phyloP scores from a whole-genome alignment of 2,113 vertebrate species.

The Corapipo altera region DNA sequence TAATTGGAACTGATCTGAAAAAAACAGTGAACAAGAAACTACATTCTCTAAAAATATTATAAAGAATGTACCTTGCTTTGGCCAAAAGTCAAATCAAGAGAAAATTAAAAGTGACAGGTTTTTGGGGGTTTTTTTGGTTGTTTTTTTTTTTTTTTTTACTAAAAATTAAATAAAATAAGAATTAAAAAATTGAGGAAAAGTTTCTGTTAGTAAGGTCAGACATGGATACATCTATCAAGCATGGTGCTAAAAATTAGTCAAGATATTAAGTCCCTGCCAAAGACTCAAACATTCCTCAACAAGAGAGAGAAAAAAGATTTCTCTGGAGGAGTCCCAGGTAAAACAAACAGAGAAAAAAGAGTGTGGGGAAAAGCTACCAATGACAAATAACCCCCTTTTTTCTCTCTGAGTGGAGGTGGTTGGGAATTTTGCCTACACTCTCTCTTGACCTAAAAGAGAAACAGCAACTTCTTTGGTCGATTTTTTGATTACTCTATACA shows the following conservation, averaged over 20 bases:
- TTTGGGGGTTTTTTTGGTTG: too few relatives aligned
- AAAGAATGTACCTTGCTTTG: background rate
- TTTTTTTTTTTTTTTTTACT: background rate
- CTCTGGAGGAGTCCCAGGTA: background rate
- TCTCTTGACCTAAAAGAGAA: background rate
- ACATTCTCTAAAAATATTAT: background rate
- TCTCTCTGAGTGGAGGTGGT: background rate
- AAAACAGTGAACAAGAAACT: background rate
- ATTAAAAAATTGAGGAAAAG: background rate
- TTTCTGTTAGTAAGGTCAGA: background rate
- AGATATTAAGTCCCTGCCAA: background rate
- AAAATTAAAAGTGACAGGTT: background rate
- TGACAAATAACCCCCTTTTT: background rate
- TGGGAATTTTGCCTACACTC: background rate
- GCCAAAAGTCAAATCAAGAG: background rate
- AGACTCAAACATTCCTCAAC: background rate
- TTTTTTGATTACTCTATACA: background rate
- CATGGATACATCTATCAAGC: background rate
- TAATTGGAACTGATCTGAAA: background rate
- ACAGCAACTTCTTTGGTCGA: rapidly evolving
- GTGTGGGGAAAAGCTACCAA: background rate
- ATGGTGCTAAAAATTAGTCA: background rate
- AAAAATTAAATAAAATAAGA: background rate
- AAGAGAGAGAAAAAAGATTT: background rate
- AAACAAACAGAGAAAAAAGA: background rate